Evolutionary conservation across 2,113 vertebrate species (phyloP), one percentile per base, ranked within the genome.

Genomic region (Pavo muticus): DNA sequence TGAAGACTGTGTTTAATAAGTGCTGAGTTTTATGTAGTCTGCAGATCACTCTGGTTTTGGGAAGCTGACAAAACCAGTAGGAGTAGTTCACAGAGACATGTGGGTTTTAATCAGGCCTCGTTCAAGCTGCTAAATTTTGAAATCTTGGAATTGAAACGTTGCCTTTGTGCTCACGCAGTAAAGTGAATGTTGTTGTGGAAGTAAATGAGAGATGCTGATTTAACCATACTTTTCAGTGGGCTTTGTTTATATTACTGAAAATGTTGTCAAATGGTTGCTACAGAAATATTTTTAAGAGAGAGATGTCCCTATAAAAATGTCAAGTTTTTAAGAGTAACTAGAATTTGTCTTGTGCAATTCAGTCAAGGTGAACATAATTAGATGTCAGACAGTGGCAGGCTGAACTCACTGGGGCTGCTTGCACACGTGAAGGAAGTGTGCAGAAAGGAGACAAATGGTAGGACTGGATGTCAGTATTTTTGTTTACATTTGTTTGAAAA

Each of bases 11-110:
- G 97, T 98, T 98, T 98, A 98, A 98, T 98, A 98, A 98, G 98
- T 98, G 98, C 98, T 99, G 99, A 99, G 98, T 98, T 98, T 98
- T 98, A 97, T 98, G 97, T 97, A 97, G 93, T 96, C 95, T 96
- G 97, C 97, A 97, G 97, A 98, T 97, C 97, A 95, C 88, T 97
- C 84, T 78, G 65, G 91, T 96, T 95, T 96, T 95, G 89, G 96
- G 96, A 96, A 94, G 95, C 94, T 96, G 95, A 97, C 93, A 96
- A 91, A 97, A 91, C 84, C 91, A 72, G 71, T 80, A 89, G 82
- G 54, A 60, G 42, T 56, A 81, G 93, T 57, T 40, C 73, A 60
- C 30, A 70, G 88, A 92, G 80, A 91, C 24, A 6, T 90, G 90
- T 69, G 75, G 27, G 14, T 94, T 94, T 91, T 93, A 94, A 88